Base-by-base conservation (phyloP, 2,797 vertebrate species). In the Coracias cyanogaster region DNA sequence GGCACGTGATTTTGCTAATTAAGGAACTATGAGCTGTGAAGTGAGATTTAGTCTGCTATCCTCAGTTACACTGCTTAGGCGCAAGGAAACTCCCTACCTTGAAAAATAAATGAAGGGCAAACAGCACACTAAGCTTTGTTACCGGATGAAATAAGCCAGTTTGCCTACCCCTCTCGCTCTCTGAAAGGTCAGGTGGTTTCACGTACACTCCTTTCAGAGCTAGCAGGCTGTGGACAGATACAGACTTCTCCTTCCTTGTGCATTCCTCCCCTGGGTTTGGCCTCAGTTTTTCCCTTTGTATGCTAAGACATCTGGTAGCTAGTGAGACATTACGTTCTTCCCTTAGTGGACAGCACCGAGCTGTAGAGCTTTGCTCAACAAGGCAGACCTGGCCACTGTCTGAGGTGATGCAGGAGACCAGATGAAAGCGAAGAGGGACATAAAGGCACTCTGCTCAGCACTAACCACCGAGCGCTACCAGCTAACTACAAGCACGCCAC, bases 401-500 rank as follows among this genome's bases (percentile, higher is more conserved):
- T 46, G 58, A 88, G 61, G 62, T 31, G 72, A 78, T 43, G 64
- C 60, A 76, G 65, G 33, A 64, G 51, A 66, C 17, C 83, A 82
- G 58, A 82, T 35, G 45, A 87, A 79, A 96, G 74, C 25, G n/a
- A 46, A 45, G 0, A 14, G 49, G n/a, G 37, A 76, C 60, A 45
- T 22, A 54, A 41, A 81, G 46, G 64, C 71, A 49, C 11, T 24
- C 55, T 60, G 78, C 70, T 49, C 14, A 84, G 82, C 24, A 2
- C 76, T 6, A 57, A 60, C 41, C 69, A 22, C 28, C 43, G 45
- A 46, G 71, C 57, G 15, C 60, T 48, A 46, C n/a, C 55, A 88
- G 49, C 22, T 51, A 74, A 70, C 45, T 49, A 49, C 93, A 93
- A 96, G 84, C 76, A 92, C 77, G 69, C 91, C 94, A 95, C 72